Percentiles rank a stretch among this genome's conserved stretches.
phyloP scores from a whole-genome alignment of 2,888 invertebrate genomes.

The Atrina japonica region DNA sequence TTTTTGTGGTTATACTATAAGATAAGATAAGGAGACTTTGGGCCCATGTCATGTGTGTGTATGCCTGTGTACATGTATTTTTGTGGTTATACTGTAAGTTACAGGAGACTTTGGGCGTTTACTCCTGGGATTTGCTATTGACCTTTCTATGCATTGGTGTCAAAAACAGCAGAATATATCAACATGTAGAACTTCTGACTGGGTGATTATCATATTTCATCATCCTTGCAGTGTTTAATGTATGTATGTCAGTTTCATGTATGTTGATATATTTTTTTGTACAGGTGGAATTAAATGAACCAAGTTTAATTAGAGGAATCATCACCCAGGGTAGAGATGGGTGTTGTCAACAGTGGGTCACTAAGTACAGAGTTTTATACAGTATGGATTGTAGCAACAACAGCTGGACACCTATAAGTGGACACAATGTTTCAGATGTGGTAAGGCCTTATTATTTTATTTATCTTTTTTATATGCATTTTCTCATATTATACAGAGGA shows the following conservation, averaged over 20 bases:
- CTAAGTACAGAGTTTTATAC: slow-evolving; percentile 57
- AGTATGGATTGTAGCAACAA: slow-evolving; percentile 56
- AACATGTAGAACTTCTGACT: no score
- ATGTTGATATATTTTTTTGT: background rate
- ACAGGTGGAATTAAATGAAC: slow-evolving; percentile 55
- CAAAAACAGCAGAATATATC: no score
- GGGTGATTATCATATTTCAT: no score
- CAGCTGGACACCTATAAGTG: slow-evolving; percentile 54
- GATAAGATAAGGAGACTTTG: no score
- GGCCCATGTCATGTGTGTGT: no score
- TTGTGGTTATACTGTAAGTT: no score
- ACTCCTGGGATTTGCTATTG: no score
- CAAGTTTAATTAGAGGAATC: slow-evolving; percentile 53
- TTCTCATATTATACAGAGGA: background rate
- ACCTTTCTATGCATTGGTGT: no score
- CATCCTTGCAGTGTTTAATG: no score
- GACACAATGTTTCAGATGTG: slow-evolving; percentile 54
- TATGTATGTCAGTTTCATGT: background rate
- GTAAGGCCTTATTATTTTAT: slow-evolving; percentile 40
- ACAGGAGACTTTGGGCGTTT: no score
- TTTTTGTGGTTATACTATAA: no score
- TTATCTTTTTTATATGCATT: background rate
- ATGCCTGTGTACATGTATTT: no score
- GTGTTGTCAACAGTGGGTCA: slow-evolving; percentile 60
- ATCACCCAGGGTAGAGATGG: slow-evolving; percentile 59